phyloP scores from a whole-genome alignment of 2,113 vertebrate species.

The Martes martes region DNA sequence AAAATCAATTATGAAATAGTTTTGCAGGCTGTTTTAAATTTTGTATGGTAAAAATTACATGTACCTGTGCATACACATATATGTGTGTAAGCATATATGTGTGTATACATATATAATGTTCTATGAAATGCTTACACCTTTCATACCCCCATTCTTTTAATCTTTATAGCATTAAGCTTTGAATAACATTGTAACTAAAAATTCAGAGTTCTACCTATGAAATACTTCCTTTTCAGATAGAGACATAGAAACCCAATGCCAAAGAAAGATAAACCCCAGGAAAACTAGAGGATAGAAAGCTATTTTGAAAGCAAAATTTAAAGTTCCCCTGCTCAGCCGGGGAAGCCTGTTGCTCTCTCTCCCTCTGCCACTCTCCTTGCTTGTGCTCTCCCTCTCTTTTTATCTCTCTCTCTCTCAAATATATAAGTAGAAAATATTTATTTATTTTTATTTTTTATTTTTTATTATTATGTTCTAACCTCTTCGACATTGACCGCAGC shows the following conservation, averaged over 20 bases:
- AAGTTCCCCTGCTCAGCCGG: neutral
- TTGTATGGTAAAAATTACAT: conserved; percentile 12
- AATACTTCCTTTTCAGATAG: neutral
- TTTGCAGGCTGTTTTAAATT: neutral
- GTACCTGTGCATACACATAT: neutral
- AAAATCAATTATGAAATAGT: conserved; percentile 18
- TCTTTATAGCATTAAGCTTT: neutral
- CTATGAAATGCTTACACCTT: neutral
- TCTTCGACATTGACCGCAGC: too few relatives aligned
- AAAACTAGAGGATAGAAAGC: neutral
- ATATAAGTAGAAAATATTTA: too few relatives aligned
- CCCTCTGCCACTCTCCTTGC: too few relatives aligned
- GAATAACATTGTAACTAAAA: neutral
- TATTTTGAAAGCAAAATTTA: neutral
- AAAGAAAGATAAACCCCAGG: neutral
- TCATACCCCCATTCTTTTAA: neutral
- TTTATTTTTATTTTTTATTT: too few relatives aligned
- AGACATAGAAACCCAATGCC: neutral
- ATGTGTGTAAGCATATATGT: neutral
- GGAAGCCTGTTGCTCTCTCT: too few relatives aligned
- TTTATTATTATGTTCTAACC: too few relatives aligned
- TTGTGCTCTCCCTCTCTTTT: too few relatives aligned
- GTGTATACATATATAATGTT: neutral
- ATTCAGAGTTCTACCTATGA: neutral
- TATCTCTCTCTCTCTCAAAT: too few relatives aligned